Percentiles rank a stretch among this genome's conserved stretches.
phyloP scores from a whole-genome alignment of 2,888 invertebrate genomes.

The Slavum lentiscoides region DNA sequence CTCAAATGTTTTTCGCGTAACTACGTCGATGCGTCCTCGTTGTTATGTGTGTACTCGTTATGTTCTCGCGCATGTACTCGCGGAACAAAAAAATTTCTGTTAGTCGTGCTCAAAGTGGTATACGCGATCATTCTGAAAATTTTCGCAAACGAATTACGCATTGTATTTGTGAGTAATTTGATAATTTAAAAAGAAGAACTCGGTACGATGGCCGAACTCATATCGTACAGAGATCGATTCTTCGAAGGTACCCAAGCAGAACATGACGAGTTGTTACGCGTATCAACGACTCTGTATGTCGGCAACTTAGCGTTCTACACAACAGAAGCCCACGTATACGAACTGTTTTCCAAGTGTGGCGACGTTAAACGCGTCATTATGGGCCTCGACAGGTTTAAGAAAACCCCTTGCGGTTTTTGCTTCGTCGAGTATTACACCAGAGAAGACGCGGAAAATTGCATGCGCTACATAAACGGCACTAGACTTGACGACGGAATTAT shows the following conservation, averaged over 20 bases:
- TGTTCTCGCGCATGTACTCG: too few relatives aligned
- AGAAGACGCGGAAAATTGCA: conserved; percentile 75
- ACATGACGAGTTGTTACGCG: conserved; percentile 77
- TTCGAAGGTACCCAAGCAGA: conserved; percentile 89
- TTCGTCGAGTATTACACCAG: conserved; percentile 86
- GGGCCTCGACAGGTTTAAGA: conserved; percentile 96
- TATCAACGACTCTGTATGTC: conserved; percentile 86
- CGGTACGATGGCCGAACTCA: too few relatives aligned
- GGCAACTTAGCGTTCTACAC: conserved; percentile 98
- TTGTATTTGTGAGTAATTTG: too few relatives aligned
- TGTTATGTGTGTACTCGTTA: too few relatives aligned
- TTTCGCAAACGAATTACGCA: too few relatives aligned
- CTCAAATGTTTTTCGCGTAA: too few relatives aligned
- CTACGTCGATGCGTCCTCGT: too few relatives aligned
- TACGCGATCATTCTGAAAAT: too few relatives aligned
- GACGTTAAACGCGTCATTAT: conserved; percentile 93
- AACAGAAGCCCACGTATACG: conserved; percentile 97
- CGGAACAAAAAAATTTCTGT: too few relatives aligned
- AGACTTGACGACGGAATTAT: conserved; percentile 95
- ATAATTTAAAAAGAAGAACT: too few relatives aligned
- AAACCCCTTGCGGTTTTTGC: conserved; percentile 99
- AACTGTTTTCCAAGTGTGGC: conserved; percentile 93
- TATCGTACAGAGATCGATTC: conserved; percentile 92
- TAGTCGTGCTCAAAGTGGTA: too few relatives aligned
- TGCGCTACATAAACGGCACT: conserved; percentile 94